These are phyloP conservation scores for Butastur rufipennis DNA, from an alignment of 2,113 vertebrate genomes.

Conservation along the genomic window DNA sequence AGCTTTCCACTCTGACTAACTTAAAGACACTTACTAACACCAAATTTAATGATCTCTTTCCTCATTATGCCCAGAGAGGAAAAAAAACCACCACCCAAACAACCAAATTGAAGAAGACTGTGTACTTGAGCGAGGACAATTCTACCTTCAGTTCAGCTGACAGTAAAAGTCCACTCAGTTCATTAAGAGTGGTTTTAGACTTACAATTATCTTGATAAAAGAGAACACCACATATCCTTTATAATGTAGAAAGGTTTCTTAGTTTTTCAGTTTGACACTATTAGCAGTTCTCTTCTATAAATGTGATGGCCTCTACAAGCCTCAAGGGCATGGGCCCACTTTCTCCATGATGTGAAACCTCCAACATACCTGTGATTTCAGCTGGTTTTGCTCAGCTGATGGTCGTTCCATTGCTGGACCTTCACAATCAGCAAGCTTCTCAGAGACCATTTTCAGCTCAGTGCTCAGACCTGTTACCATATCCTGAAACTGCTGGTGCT, in stretches of 20 bases:
- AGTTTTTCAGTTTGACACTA: not conserved
- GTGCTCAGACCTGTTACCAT: constrained; percentile 34
- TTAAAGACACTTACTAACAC: not conserved
- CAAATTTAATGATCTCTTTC: not conserved
- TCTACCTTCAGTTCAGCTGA: not conserved
- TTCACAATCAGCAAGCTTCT: constrained; percentile 30
- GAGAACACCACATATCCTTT: not conserved
- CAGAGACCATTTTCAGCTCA: constrained; percentile 39
- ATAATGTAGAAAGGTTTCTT: not conserved
- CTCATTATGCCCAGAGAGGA: not conserved
- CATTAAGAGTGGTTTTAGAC: not conserved
- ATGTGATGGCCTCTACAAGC: not conserved
- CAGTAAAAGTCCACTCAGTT: not conserved
- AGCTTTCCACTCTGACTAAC: not conserved
- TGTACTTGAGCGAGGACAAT: not conserved
- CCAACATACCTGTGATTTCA: constrained; percentile 67
- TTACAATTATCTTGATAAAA: not conserved
- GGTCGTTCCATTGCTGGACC: not conserved
- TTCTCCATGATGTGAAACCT: not conserved
- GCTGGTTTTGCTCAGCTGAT: constrained; percentile 32
- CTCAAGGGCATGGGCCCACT: not conserved
- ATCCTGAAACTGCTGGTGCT: constrained; percentile 56
- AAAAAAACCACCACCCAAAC: not conserved
- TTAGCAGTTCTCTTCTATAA: not conserved
- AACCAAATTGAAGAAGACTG: not conserved